Evolutionary conservation across 2,888 invertebrate species (phyloP).

Genomic region (Apodemia hepburni): DNA sequence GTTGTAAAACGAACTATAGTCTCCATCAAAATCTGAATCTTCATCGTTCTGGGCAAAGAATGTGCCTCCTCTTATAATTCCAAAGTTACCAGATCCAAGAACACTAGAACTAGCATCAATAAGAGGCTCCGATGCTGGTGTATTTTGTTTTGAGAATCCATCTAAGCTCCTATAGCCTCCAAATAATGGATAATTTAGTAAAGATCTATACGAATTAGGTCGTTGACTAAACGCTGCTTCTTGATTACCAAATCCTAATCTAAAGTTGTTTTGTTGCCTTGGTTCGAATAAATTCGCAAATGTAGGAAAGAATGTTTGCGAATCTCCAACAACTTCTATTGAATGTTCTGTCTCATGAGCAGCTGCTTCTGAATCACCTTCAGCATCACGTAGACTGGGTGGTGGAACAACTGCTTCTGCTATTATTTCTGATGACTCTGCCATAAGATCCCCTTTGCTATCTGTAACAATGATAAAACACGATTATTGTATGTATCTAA

Average conservation of each 20-base stretch:
- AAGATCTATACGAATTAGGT: slow-evolving; percentile 71
- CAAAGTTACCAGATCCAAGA: slow-evolving; percentile 92
- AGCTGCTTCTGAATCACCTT: slow-evolving; percentile 46
- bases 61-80: slow-evolving; percentile 92
- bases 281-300: slow-evolving; percentile 85
- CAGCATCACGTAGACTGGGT: slow-evolving; percentile 40
- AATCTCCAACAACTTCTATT: slow-evolving; percentile 75
- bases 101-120: slow-evolving; percentile 81
- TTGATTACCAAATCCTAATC: slow-evolving; percentile 80
- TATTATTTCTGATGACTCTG: slow-evolving; percentile 71
- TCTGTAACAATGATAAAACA: slow-evolving; percentile 48
- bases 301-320: slow-evolving; percentile 89
- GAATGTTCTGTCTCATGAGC: slow-evolving; percentile 67
- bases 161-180: slow-evolving; percentile 60
- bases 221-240: slow-evolving; percentile 82
- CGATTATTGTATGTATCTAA: neutral
- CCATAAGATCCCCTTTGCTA: slow-evolving; percentile 58
- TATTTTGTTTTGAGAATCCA: slow-evolving; percentile 59
- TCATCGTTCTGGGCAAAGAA: slow-evolving; percentile 89
- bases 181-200: slow-evolving; percentile 67
- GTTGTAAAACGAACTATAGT: slow-evolving; percentile 81
- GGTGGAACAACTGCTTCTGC: slow-evolving; percentile 67
- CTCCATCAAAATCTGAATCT: slow-evolving; percentile 80
- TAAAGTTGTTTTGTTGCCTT: slow-evolving; percentile 71
- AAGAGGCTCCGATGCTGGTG: slow-evolving; percentile 56